A percentile compares a stretch with the other conserved stretches of the same genome.
Evolutionary conservation across 1,140 invertebrate genomes (phyloP).

Genomic region (Pseudomyrmex cubaensis): DNA sequence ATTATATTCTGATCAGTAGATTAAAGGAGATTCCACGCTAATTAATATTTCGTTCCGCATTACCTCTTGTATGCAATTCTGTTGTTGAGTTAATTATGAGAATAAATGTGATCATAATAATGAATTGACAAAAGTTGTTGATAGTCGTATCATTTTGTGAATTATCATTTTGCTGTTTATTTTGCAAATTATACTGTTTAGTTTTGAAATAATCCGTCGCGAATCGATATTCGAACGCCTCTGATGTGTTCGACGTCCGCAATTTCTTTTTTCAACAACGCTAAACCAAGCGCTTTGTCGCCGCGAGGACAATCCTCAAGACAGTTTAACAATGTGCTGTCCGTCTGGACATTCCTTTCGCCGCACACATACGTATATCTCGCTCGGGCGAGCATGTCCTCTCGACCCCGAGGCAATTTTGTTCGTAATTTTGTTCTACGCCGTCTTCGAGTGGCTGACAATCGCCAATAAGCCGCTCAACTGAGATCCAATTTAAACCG

Average conservation of each 20-base stretch:
- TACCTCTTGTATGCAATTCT: too few species aligned
- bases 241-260: background rate
- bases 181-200: background rate
- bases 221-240: constrained; percentile 14
- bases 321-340: constrained; percentile 65
- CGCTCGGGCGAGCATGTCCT: constrained; percentile 9
- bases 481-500: constrained; percentile 80
- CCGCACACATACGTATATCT: background rate
- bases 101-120: background rate
- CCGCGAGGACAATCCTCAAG: constrained; percentile 70
- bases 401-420: constrained; percentile 76
- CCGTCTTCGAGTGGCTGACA: constrained; percentile 72
- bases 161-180: background rate
- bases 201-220: background rate
- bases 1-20: background rate
- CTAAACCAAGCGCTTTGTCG: constrained; percentile 74
- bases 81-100: background rate
- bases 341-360: constrained; percentile 56
- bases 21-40: background rate
- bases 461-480: constrained; percentile 76
- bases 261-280: constrained; percentile 31
- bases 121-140: too few species aligned
- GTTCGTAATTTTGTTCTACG: constrained; percentile 78
- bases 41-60: background rate
- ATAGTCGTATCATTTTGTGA: too few species aligned